Evolutionary conservation across 1,140 invertebrate genomes (phyloP), one percentile per base, ranked within the genome.

Genomic region (Drosophila repleta): DNA sequence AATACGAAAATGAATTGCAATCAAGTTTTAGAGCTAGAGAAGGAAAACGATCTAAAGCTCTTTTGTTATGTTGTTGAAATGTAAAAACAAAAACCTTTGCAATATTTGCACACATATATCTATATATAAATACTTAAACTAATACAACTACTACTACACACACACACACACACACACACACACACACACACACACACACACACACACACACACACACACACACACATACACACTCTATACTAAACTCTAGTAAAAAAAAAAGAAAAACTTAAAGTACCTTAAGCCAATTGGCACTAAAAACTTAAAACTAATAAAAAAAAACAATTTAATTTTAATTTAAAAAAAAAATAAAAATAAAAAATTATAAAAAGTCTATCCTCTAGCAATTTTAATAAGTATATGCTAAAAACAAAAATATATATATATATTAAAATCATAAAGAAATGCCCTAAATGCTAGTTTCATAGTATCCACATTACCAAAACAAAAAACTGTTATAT

Each of bases 201-300:
- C 8, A 29, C 29, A 57, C 11, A 76, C 51, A 71, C 32, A 72
- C 55, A 66, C 68, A 78, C 48, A 60, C n/a, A 74, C 24, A 57
- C 48, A 71, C 60, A 76, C 37, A 66, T 64, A 65, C 18, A 77
- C 60, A 73, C 52, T 58, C 53, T 55, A 20, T 46, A 75, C 76
- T 79, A 63, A 76, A 68, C 11, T 46, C 55, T 55, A 63, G 41
- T 43, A 20, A 53, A 71, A 57, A 37, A 67, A 74, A 84, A 62
- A 67, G 74, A 82, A 87, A 74, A 88, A 88, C 83, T 88, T 88
- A 88, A 78, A 90, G 87, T 90, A 90, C 87, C 87, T 90, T 90
- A 90, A 90, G 87, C 87, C 87, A 90, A 90, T 90, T 90, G 87
- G 85, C 85, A 90, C 78, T 89, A 89, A 89, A 89, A 87, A 87